phyloP scores from a whole-genome alignment of 2,113 vertebrate species.

The Psettodes erumei region DNA sequence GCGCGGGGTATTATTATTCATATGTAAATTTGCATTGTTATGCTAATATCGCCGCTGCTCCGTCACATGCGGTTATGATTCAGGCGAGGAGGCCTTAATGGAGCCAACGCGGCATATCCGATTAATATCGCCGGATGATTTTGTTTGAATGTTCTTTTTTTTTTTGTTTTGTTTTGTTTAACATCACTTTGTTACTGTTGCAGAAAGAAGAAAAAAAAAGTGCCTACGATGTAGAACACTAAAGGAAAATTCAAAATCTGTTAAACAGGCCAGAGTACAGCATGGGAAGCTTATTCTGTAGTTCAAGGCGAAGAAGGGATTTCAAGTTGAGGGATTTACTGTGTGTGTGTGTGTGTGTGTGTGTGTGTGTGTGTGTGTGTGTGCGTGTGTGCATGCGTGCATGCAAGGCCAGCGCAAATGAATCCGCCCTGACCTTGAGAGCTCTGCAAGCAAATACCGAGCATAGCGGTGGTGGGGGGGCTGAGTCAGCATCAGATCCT shows the following conservation, averaged over 20 bases:
- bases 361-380: too few species aligned
- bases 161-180: neutral
- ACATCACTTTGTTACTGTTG: neutral
- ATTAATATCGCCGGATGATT: constrained; percentile 33
- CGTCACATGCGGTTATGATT: constrained; percentile 40
- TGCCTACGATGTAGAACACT: neutral
- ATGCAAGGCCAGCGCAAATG: neutral
- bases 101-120: constrained; percentile 33
- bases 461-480: neutral
- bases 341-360: too few species aligned
- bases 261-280: neutral
- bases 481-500: neutral
- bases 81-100: constrained; percentile 34
- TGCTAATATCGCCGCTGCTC: constrained; percentile 41
- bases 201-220: too few species aligned
- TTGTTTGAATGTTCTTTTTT: constrained; percentile 30
- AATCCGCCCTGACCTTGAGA: neutral
- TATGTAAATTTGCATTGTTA: constrained; percentile 39
- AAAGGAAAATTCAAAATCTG: neutral
- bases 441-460: neutral
- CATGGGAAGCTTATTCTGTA: neutral
- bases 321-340: neutral
- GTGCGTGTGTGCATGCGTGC: neutral
- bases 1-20: constrained; percentile 24
- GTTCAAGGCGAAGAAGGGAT: neutral